Evolutionary conservation across 2,113 vertebrate species (phyloP).

Genomic region (Condylura cristata): DNA sequence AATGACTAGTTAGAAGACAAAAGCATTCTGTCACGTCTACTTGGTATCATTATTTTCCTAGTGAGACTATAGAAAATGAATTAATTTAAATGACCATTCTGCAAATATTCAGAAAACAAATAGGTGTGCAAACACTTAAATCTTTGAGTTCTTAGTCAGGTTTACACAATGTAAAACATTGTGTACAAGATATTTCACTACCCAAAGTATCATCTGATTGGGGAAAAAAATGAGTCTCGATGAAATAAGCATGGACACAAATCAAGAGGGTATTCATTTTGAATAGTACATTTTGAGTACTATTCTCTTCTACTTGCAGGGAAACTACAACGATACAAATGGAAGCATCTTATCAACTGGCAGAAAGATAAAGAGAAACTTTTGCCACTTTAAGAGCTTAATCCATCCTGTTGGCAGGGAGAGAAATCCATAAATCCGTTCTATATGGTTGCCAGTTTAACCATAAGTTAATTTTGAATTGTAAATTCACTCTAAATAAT

Average conservation of each 20-base stretch:
- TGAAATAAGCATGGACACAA: slow-evolving; percentile 21
- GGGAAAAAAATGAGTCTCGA: background rate
- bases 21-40: background rate
- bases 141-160: background rate
- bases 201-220: slow-evolving; percentile 28
- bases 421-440: background rate
- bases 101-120: slow-evolving; percentile 15
- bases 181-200: slow-evolving; percentile 29
- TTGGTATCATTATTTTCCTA: background rate
- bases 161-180: background rate
- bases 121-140: background rate
- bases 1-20: background rate
- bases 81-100: background rate
- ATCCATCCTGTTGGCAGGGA: background rate
- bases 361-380: slow-evolving; percentile 41
- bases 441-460: background rate
- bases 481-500: background rate
- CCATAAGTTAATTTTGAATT: background rate
- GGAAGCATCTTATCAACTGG: slow-evolving; percentile 2
- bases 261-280: background rate
- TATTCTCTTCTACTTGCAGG: background rate
- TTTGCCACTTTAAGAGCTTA: slow-evolving; percentile 9
- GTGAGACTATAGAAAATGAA: background rate
- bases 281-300: too few species aligned
- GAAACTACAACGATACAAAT: slow-evolving; percentile 9